phyloP scores from a whole-genome alignment of 2,797 vertebrate genomes.

The Molossus molossus region DNA sequence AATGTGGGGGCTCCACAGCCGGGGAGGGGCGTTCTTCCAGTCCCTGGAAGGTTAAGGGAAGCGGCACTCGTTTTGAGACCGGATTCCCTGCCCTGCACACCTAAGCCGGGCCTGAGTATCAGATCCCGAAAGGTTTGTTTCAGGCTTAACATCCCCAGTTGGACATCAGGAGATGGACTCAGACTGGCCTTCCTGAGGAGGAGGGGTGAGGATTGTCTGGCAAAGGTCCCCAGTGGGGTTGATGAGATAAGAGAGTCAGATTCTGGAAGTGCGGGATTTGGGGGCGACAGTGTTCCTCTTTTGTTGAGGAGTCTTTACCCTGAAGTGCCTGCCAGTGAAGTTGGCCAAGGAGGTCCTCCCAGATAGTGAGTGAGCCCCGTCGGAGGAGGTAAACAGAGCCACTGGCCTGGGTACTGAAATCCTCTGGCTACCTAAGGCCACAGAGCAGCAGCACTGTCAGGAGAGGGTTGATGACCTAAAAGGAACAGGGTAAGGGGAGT shows the following conservation, averaged over 20 bases:
- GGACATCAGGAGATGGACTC: not conserved
- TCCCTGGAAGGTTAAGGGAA: not conserved
- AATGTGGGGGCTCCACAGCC: not conserved
- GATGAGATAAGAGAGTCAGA: not conserved
- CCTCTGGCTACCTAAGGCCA: not conserved
- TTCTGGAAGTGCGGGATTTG: not conserved
- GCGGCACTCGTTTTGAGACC: not conserved
- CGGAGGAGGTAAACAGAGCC: not conserved
- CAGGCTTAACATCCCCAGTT: not conserved
- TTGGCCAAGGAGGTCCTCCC: not conserved
- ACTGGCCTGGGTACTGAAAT: not conserved
- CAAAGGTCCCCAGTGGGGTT: not conserved
- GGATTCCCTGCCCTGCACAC: not conserved
- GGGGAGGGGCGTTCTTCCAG: not conserved
- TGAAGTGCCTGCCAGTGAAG: not conserved
- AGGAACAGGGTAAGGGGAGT: not conserved
- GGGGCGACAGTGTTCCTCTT: not conserved
- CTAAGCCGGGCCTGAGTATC: not conserved
- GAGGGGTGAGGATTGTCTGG: not conserved
- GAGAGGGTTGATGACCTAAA: not conserved
- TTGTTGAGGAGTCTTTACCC: not conserved
- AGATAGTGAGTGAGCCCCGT: no score
- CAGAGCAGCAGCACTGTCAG: not conserved
- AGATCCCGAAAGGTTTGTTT: not conserved
- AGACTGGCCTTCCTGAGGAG: not conserved